Evolutionary conservation across 2,113 vertebrate species (phyloP).

Genomic region (Phalacrocorax aristotelis): DNA sequence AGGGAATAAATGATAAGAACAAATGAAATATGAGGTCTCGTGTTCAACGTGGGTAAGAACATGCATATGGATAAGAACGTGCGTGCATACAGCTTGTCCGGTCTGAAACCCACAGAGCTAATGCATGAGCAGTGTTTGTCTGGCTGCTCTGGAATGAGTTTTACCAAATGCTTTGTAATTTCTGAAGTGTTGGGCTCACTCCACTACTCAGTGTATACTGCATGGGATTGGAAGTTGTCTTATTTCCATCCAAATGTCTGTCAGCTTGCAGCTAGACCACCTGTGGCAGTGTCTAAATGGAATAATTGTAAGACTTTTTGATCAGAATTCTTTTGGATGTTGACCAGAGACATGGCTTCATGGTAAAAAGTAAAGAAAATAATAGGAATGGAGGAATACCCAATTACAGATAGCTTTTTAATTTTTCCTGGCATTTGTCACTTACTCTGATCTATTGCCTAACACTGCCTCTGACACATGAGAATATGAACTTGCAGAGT

Average conservation of each 20-base stretch:
- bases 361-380: not conserved
- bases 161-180: not conserved
- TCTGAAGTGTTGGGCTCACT: not conserved
- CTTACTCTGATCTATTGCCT: not conserved
- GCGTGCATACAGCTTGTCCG: not conserved
- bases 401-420: not conserved
- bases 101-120: not conserved
- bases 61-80: not conserved
- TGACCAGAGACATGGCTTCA: not conserved
- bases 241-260: not conserved
- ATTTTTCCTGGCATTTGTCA: not conserved
- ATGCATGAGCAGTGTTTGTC: not conserved
- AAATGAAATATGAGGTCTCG: rapidly evolving
- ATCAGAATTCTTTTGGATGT: not conserved
- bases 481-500: not conserved
- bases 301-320: not conserved
- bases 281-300: not conserved
- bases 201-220: not conserved
- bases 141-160: not conserved
- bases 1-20: not conserved
- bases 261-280: not conserved
- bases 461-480: not conserved
- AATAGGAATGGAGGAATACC: not conserved
- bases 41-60: not conserved
- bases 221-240: not conserved